These are phyloP conservation scores for Nemotelus pantherinus DNA, from an alignment of 2,888 invertebrate species.

Conservation along the genomic window DNA sequence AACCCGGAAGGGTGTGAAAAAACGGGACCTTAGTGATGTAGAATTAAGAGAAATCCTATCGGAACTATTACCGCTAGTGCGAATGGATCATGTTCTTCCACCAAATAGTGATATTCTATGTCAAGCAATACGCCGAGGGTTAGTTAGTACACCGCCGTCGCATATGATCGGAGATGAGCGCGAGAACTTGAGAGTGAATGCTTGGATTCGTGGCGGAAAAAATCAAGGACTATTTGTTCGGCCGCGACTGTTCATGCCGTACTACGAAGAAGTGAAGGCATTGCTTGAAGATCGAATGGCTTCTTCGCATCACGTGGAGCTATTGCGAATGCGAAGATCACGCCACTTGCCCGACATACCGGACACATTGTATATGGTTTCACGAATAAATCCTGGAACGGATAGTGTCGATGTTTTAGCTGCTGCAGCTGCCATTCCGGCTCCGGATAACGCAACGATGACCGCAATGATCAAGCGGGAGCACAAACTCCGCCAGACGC, in stretches of 20 bases:
- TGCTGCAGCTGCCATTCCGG: slow-evolving; percentile 74
- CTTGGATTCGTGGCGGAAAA: slow-evolving; percentile 81
- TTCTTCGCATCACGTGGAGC: slow-evolving; percentile 74
- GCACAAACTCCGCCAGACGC: slow-evolving; percentile 81
- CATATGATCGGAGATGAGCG: slow-evolving; percentile 83
- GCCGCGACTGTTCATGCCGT: slow-evolving; percentile 92
- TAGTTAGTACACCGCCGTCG: slow-evolving; percentile 83
- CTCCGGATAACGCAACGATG: slow-evolving; percentile 81
- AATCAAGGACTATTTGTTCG: slow-evolving; percentile 79
- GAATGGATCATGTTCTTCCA: slow-evolving; percentile 91
- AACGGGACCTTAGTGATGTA: slow-evolving; percentile 83
- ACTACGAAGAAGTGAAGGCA: slow-evolving; percentile 92
- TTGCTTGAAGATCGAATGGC: slow-evolving; percentile 85
- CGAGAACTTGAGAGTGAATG: slow-evolving; percentile 74
- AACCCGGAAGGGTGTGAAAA: slow-evolving; percentile 83
- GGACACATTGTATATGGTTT: slow-evolving; percentile 91
- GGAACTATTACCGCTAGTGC: slow-evolving; percentile 82
- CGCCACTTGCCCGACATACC: slow-evolving; percentile 86
- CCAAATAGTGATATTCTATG: slow-evolving; percentile 80
- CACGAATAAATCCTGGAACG: slow-evolving; percentile 63
- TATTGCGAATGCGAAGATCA: slow-evolving; percentile 75
- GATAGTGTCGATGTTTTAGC: slow-evolving; percentile 73
- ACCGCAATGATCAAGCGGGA: slow-evolving; percentile 85
- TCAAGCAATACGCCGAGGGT: slow-evolving; percentile 74
- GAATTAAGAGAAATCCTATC: slow-evolving; percentile 86